phyloP scores from a whole-genome alignment of 2,888 invertebrate genomes.

The Drosophila neutralis region DNA sequence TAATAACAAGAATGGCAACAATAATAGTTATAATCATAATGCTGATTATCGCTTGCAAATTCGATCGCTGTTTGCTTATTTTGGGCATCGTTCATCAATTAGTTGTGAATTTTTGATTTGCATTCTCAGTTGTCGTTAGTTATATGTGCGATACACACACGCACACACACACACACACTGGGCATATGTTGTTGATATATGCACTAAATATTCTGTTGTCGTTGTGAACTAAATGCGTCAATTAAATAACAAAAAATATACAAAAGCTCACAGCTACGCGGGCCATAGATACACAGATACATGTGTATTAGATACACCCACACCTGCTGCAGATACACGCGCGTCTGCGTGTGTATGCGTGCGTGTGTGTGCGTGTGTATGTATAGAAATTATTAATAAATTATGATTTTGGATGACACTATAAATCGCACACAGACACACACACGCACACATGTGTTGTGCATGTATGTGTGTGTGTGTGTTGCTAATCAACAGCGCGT shows the following conservation, averaged over 20 bases:
- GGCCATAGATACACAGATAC: slow-evolving; percentile 11
- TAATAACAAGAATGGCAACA: background rate
- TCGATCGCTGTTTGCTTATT: slow-evolving; percentile 11
- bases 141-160: slow-evolving; percentile 8
- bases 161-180: slow-evolving; percentile 1
- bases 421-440: slow-evolving; percentile 50
- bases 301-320: slow-evolving; percentile 28
- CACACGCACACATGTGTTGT: background rate
- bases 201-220: slow-evolving; percentile 41
- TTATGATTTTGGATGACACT: slow-evolving; percentile 73
- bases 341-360: slow-evolving; percentile 16
- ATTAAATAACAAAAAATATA: slow-evolving; percentile 64
- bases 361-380: slow-evolving; percentile 13
- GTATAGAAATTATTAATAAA: slow-evolving; percentile 70
- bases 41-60: background rate
- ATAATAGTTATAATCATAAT: background rate
- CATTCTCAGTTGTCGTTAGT: slow-evolving; percentile 26
- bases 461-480: slow-evolving; percentile 2
- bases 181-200: slow-evolving; percentile 38
- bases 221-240: slow-evolving; percentile 73
- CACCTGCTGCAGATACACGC: slow-evolving; percentile 26
- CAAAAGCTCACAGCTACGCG: slow-evolving; percentile 32
- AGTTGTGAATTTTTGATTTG: slow-evolving; percentile 32
- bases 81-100: slow-evolving; percentile 26
- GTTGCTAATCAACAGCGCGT: slow-evolving; percentile 53